phyloP scores from a whole-genome alignment of 2,113 vertebrate species.

The Carlito syrichta region DNA sequence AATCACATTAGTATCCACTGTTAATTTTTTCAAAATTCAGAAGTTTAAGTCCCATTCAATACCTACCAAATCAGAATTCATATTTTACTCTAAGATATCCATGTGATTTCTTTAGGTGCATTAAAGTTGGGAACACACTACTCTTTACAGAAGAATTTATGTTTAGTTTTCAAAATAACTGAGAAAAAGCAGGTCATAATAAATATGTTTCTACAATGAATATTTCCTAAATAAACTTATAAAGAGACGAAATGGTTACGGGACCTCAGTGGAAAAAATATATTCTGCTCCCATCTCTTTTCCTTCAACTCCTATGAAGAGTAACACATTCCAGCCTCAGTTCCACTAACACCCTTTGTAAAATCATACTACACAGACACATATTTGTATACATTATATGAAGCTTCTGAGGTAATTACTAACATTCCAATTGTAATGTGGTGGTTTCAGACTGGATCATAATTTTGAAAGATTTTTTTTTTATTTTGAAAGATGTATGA shows the following conservation, averaged over 20 bases:
- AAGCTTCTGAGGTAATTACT: background rate
- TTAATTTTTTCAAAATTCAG: background rate
- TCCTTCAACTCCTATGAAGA: background rate
- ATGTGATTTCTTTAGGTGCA: background rate
- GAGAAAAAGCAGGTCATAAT: background rate
- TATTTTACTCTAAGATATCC: background rate
- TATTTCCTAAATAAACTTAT: background rate
- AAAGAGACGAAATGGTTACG: background rate
- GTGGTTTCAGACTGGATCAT: background rate
- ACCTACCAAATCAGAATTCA: background rate
- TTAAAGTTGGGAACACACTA: background rate
- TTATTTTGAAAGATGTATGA: background rate
- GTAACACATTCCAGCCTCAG: background rate
- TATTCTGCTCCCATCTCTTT: fast-evolving
- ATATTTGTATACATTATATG: background rate
- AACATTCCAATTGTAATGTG: background rate
- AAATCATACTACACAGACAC: background rate
- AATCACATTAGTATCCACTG: background rate
- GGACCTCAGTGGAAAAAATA: background rate
- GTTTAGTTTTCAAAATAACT: background rate
- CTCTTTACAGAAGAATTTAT: background rate
- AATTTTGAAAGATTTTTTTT: background rate
- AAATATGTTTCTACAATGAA: background rate
- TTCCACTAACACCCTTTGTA: background rate
- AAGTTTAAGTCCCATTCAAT: background rate